A percentile compares a stretch with the other conserved stretches of the same genome.
These are phyloP conservation scores for Rhyacophila brunnea DNA, from an alignment of 1,140 invertebrate species.

Conservation along the genomic window DNA sequence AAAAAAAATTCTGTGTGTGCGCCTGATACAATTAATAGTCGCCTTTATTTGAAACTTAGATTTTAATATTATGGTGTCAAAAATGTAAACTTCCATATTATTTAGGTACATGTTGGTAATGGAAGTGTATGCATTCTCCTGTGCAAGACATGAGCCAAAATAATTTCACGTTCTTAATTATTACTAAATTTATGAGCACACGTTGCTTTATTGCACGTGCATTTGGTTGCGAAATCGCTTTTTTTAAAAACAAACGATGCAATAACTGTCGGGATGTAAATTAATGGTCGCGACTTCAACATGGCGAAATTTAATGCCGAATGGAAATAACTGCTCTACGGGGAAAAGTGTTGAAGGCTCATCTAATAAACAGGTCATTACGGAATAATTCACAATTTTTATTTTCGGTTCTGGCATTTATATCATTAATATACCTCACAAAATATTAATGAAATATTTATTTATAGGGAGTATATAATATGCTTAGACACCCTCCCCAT, in stretches of 20 bases:
- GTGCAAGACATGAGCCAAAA: neutral
- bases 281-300: conserved; percentile 1
- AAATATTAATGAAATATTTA: no score
- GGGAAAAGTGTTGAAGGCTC: conserved; percentile 11
- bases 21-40: no score
- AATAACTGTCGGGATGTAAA: conserved; percentile 12
- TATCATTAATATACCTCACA: no score
- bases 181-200: conserved; percentile 1
- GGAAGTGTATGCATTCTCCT: no score
- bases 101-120: no score
- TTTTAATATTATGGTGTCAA: no score
- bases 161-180: conserved; percentile 5
- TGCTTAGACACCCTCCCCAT: no score
- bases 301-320: neutral
- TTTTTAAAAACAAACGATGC: neutral
- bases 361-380: conserved; percentile 7
- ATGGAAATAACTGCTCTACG: conserved; percentile 6
- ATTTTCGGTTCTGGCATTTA: no score
- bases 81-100: no score
- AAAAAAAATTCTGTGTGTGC: no score
- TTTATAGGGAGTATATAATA: no score
- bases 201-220: conserved; percentile 13
- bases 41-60: no score
- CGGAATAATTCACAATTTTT: neutral
- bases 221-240: neutral